phyloP scores from a whole-genome alignment of 2,797 vertebrate species.

The Acipenser transmontanus region DNA sequence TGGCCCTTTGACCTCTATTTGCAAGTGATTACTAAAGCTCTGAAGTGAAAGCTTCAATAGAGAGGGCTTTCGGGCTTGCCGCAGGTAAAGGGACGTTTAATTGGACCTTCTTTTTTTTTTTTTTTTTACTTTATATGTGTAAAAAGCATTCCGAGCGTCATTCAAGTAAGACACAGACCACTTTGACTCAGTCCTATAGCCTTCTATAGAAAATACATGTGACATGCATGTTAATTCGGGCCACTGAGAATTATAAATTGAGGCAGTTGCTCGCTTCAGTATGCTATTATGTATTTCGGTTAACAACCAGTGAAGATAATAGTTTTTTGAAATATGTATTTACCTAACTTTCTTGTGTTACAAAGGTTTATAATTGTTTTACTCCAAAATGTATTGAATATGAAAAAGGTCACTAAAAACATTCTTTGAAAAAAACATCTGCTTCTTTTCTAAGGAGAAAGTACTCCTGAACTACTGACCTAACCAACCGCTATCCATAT shows the following conservation, averaged over 20 bases:
- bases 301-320: no score
- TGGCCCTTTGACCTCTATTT: constrained; percentile 5
- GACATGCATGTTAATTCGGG: not conserved
- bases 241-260: not conserved
- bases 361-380: no score
- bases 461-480: no score
- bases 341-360: no score
- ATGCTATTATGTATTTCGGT: no score
- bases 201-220: not conserved
- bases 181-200: not conserved
- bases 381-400: no score
- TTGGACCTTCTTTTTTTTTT: constrained; percentile 1
- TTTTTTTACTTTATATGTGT: constrained; percentile 1
- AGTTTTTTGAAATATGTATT: no score
- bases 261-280: no score
- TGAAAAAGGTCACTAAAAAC: no score
- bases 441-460: no score
- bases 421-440: no score
- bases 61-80: not conserved
- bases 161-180: not conserved
- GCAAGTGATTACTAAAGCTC: constrained; percentile 9
- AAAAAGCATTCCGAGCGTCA: not conserved
- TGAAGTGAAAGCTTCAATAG: not conserved
- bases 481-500: no score
- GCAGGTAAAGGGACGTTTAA: constrained; percentile 11